These are phyloP conservation scores for Polia nebulosa DNA, from an alignment of 2,888 invertebrate species.

Conservation along the genomic window DNA sequence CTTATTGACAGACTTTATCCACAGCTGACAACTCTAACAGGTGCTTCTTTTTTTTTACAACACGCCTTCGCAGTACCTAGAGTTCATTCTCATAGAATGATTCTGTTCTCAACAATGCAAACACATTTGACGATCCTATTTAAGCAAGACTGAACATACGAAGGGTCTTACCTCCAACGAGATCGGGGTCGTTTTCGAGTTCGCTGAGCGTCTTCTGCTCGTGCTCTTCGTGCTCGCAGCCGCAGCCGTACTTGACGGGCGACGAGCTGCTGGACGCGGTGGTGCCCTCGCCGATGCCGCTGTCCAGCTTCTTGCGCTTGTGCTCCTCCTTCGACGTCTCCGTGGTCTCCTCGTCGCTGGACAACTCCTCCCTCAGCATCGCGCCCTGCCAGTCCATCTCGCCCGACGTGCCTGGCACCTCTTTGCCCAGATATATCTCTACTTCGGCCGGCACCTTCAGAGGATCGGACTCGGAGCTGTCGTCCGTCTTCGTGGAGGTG, in stretches of 20 bases:
- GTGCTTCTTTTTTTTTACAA: too few relatives aligned
- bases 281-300: slow-evolving; percentile 90
- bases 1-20: too few relatives aligned
- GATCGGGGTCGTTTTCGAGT: slow-evolving; percentile 44
- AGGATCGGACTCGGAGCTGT: slow-evolving; percentile 3
- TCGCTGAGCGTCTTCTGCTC: slow-evolving; percentile 35
- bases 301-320: slow-evolving; percentile 91
- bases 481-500: slow-evolving; percentile 21
- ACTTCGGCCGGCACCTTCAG: slow-evolving; percentile 68
- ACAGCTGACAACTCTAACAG: too few relatives aligned
- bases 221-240: slow-evolving; percentile 55
- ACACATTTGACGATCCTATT: too few relatives aligned
- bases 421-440: slow-evolving; percentile 73
- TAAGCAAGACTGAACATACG: too few relatives aligned
- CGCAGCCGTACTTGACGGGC: slow-evolving; percentile 66
- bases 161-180: slow-evolving; percentile 41
- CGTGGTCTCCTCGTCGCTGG: slow-evolving; percentile 63
- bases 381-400: slow-evolving; percentile 69
- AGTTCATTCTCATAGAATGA: too few relatives aligned
- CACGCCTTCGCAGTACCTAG: too few relatives aligned
- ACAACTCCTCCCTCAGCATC: slow-evolving; percentile 35
- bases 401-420: slow-evolving; percentile 63
- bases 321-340: slow-evolving; percentile 54
- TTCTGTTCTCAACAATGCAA: too few relatives aligned
- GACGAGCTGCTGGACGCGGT: slow-evolving; percentile 73